Base-by-base conservation (phyloP, 2,113 vertebrate genomes). In the Sialia sialis region DNA sequence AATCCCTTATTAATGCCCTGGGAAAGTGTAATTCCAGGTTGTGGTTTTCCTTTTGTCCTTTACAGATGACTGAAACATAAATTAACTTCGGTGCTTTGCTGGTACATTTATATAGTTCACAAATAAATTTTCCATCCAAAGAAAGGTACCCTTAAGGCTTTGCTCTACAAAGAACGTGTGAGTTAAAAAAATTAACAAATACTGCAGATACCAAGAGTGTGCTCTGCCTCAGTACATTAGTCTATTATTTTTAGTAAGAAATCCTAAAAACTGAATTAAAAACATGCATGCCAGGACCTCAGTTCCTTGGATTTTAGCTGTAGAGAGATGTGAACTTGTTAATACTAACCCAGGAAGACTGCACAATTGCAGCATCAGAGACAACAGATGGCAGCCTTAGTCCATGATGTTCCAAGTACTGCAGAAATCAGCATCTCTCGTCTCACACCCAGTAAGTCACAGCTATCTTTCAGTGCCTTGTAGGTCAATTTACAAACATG, bases 371-470 rank as follows among this genome's bases (percentile, higher is more conserved):
- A 84, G 10, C 34, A 32, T 17, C 32, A 60, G n/a, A 86, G 76
- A 41, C 96, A 94, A 94, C 94, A 96, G 95, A 95, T 97, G 96
- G 95, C 96, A 97, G 86, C 82, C 94, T 97, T 93, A 64, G 87
- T 55, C 93, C 56, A 0, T 44, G 69, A 39, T 78, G n/a, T 4
- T 80, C 17, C 52, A 89, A 62, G 60, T 3, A 29, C 25, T 3
- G 17, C 84, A 78, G 62, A 78, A 91, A 66, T 13, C 44, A 43
- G 20, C 11, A 68, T 26, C 27, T 60, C 48, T 41, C 80, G 15
- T 84, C 70, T 89, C 58, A 85, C 86, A 85, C 84, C 69, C 80
- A 76, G 9, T 36, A 60, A 94, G 30, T 39, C 76, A 52, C 63
- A 49, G 23, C 25, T 73, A 41, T 84, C 58, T 84, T 83, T 62